Percentiles rank a stretch among this genome's conserved stretches.
Evolutionary conservation across 2,888 invertebrate species (phyloP).

Genomic region (Drosophila macrothrix): DNA sequence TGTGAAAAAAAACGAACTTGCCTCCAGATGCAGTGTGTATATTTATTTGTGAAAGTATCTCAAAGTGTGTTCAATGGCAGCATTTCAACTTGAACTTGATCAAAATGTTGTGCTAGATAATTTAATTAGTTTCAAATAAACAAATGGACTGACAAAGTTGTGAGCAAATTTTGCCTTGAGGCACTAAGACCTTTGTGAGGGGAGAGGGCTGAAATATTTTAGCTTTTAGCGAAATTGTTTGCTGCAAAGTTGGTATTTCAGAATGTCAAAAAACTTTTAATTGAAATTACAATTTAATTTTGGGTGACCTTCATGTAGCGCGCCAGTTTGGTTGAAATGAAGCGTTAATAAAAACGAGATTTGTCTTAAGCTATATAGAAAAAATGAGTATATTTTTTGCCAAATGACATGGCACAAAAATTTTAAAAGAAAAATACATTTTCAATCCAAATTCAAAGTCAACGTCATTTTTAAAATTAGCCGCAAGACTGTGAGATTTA

Average conservation of each 20-base stretch:
- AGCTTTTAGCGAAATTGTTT: conserved; percentile 53
- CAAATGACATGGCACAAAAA: conserved; percentile 29
- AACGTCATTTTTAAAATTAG: conserved; percentile 37
- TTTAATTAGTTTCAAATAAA: conserved; percentile 60
- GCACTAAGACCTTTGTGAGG: neutral
- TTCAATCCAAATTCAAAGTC: conserved; percentile 22
- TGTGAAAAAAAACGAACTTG: conserved; percentile 52
- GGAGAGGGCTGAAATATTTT: conserved; percentile 8
- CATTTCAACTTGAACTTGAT: conserved; percentile 74
- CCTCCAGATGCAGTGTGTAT: conserved; percentile 46
- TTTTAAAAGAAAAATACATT: conserved; percentile 2
- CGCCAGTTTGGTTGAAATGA: conserved; percentile 47
- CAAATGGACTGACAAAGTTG: conserved; percentile 51
- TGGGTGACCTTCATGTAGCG: conserved; percentile 19
- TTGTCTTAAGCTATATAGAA: conserved; percentile 17
- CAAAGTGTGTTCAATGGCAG: conserved; percentile 32
- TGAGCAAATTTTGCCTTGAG: conserved; percentile 3
- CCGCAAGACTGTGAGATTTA: conserved; percentile 16
- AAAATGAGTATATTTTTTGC: conserved; percentile 39
- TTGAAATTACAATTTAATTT: conserved; percentile 58
- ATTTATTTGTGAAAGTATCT: conserved; percentile 50
- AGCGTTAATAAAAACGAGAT: conserved; percentile 35
- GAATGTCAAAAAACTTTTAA: conserved; percentile 57
- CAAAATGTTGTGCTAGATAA: conserved; percentile 46
- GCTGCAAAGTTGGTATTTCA: conserved; percentile 33